phyloP scores from a whole-genome alignment of 2,888 invertebrate species.

The Timema cristinae region DNA sequence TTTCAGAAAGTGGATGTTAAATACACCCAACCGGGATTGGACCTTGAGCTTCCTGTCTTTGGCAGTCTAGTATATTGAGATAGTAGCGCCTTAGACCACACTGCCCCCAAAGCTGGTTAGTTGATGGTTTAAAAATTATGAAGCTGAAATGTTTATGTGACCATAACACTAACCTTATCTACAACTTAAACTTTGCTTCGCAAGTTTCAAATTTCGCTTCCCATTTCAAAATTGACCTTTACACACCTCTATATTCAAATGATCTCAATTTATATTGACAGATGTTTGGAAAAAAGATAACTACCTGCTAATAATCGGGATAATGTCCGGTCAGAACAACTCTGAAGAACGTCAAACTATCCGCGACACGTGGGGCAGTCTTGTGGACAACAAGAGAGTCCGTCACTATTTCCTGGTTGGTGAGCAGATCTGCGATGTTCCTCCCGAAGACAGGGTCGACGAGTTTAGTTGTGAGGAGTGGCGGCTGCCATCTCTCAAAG shows the following conservation, averaged over 20 bases:
- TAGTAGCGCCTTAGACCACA: no score
- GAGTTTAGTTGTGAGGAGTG: slow-evolving; percentile 29
- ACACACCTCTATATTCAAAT: no score
- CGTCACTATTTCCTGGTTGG: slow-evolving; percentile 35
- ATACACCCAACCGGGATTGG: no score
- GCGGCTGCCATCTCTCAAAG: not conserved
- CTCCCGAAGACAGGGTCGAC: slow-evolving; percentile 29
- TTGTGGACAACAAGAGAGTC: slow-evolving; percentile 25
- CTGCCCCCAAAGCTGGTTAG: no score
- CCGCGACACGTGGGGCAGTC: slow-evolving; percentile 34
- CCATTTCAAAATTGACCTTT: no score
- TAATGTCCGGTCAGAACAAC: slow-evolving; percentile 25
- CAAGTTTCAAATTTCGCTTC: no score
- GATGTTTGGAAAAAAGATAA: slow-evolving; percentile 16
- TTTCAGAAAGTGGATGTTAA: no score
- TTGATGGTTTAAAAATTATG: not conserved
- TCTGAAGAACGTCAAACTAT: slow-evolving; percentile 28
- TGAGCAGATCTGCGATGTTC: slow-evolving; percentile 31
- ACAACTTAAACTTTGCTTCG: no score
- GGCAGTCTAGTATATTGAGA: no score
- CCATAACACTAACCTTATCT: not conserved
- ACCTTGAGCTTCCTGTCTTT: no score
- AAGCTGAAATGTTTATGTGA: not conserved
- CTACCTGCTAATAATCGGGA: slow-evolving; percentile 21
- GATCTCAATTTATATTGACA: not conserved